A percentile compares a stretch with the other conserved stretches of the same genome.
phyloP scores from a whole-genome alignment of 2,888 invertebrate genomes.

The Ophraella communa region DNA sequence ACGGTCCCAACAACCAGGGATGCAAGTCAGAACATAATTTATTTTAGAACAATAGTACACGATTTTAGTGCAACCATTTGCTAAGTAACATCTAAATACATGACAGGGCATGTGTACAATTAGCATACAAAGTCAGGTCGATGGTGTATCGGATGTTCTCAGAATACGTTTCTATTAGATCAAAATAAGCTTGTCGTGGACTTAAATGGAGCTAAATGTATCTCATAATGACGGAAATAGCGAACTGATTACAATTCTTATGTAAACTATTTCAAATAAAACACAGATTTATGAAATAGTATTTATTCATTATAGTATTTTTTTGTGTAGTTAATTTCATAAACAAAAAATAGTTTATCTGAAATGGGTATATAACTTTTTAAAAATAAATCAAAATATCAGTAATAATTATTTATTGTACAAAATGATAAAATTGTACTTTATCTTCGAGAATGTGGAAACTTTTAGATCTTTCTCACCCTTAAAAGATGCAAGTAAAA shows the following conservation, averaged over 20 bases:
- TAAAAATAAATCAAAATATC: no score
- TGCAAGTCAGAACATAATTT: conserved; percentile 56
- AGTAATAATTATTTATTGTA: no score
- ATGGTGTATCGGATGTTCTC: conserved; percentile 36
- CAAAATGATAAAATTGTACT: no score
- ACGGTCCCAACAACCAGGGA: conserved; percentile 41
- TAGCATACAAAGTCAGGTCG: conserved; percentile 57
- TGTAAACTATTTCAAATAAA: no score
- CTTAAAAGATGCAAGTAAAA: no score
- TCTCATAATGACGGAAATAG: conserved; percentile 9
- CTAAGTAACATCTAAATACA: conserved; percentile 59
- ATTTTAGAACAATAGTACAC: conserved; percentile 60
- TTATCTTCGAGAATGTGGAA: no score
- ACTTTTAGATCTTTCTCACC: no score
- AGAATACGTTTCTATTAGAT: conserved; percentile 33
- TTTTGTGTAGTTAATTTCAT: no score
- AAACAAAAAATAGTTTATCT: no score
- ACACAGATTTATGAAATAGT: no score
- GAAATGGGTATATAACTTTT: no score
- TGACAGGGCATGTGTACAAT: conserved; percentile 59
- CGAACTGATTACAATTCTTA: conserved; percentile 16
- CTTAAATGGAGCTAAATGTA: conserved; percentile 26
- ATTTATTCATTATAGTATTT: no score
- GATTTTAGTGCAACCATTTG: conserved; percentile 59
- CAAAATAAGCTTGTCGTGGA: conserved; percentile 29